Evolutionary conservation across 2,888 invertebrate species (phyloP), one percentile per base, ranked within the genome.

Genomic region (Galeopsomyia nigrocyanea): DNA sequence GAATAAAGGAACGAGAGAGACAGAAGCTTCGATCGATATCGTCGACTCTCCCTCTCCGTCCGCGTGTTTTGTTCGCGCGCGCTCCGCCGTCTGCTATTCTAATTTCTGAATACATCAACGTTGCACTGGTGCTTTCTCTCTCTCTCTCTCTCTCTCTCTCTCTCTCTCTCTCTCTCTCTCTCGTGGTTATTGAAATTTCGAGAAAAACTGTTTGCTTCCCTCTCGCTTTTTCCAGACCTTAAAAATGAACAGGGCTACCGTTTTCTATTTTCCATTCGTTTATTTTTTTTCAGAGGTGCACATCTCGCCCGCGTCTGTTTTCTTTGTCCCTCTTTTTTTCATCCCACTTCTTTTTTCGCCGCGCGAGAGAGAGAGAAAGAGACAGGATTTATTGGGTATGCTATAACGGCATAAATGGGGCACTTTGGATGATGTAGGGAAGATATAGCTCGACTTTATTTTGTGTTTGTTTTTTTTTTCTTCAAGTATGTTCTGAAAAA

Each of bases 71-170:
- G 66, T 55, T 55, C 46, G 55, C 61, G 55, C 61, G 19, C 26
- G 22, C 46, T n/a, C 39, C 62, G 51, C 68, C 60, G 71, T 63
- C 75, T 75, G 69, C 63, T 75, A 75, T 75, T 75, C 72, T 72
- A 72, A 75, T 75, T 75, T 72, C 71, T 66, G 75, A 75, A 75
- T 72, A 75, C 69, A 74, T 74, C 71, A 71, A 57, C 55, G 26
- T 19, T 16, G 51, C 22, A 0, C 53, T 47, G 57, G n/a, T 6
- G 26, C 56, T 26, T 3, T 26, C 31, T 17, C 10, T 3, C 53
- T 53, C 26, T 19, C 50, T 26, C 26, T 26, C 26, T 26, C 26
- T 26, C 7, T 21, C 56, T 53, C n/a, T n/a, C n/a, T n/a, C n/a
- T n/a, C n/a, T n/a, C n/a, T n/a, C 56, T 7, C 7, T 19, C 55